A percentile compares a stretch with the other conserved stretches of the same genome.
Evolutionary conservation across 2,113 vertebrate species (phyloP).

Genomic region (Psilopogon haemacephalus): DNA sequence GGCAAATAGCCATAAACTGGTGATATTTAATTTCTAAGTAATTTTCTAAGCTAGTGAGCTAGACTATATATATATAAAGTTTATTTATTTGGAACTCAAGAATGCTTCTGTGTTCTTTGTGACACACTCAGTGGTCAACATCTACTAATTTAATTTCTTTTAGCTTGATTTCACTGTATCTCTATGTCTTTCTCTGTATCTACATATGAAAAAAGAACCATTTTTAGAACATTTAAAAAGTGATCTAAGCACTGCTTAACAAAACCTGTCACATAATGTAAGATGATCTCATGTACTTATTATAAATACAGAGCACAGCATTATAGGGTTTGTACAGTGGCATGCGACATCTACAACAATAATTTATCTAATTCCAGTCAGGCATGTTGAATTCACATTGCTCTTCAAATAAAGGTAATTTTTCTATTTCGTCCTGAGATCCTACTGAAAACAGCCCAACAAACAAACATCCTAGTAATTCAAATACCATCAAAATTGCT

Average conservation of each 20-base stretch:
- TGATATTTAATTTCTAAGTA: neutral
- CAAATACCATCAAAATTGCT: neutral
- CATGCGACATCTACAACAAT: neutral
- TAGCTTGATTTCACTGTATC: neutral
- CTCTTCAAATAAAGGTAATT: neutral
- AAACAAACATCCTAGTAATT: neutral
- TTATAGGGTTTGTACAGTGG: neutral
- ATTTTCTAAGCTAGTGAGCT: neutral
- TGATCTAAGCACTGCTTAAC: neutral
- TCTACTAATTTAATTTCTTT: neutral
- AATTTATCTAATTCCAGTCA: neutral
- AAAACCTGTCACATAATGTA: neutral
- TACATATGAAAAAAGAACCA: neutral
- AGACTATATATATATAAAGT: neutral
- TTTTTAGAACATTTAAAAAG: neutral
- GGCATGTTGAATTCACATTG: neutral
- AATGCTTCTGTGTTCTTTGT: neutral
- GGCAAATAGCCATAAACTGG: neutral
- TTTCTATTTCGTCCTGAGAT: neutral
- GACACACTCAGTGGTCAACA: neutral
- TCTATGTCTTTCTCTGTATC: no score
- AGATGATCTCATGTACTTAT: neutral
- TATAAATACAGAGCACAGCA: neutral
- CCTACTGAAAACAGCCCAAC: neutral
- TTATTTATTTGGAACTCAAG: neutral